A percentile compares a stretch with the other conserved stretches of the same genome.
Conservation (phyloP, 2,113 vertebrate genomes). For the Ciconia stormi region DNA sequence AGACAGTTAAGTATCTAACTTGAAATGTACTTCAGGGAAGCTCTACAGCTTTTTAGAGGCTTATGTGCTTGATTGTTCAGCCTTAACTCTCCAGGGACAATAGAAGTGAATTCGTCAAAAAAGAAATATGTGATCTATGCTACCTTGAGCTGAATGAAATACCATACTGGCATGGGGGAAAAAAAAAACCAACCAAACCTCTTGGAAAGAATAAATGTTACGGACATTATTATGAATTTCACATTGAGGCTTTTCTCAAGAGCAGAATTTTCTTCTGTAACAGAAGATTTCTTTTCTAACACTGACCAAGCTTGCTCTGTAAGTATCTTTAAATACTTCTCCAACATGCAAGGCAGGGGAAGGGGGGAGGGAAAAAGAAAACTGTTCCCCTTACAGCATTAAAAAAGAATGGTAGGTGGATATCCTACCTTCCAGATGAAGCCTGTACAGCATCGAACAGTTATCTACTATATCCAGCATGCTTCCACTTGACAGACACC, state of each 20-base stretch:
- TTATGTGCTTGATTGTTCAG: not conserved
- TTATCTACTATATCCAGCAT: constrained; percentile 89
- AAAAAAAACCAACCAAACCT: not conserved
- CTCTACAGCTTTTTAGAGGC: not conserved
- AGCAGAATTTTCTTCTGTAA: not conserved
- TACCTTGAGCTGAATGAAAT: not conserved
- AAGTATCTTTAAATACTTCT: not conserved
- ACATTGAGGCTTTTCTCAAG: not conserved
- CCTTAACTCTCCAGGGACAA: not conserved
- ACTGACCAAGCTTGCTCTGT: not conserved
- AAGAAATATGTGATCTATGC: not conserved
- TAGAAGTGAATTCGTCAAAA: not conserved
- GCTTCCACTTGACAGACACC: constrained; percentile 65
- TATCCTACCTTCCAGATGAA: constrained; percentile 89
- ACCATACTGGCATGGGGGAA: not conserved
- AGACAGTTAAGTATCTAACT: not conserved
- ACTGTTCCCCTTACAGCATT: not conserved
- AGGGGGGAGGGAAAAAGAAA: not conserved
- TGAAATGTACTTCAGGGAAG: not conserved
- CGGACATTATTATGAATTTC: not conserved
- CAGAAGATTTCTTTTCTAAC: not conserved
- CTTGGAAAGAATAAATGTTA: not conserved
- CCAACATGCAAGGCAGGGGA: not conserved
- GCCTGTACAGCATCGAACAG: constrained; percentile 87
- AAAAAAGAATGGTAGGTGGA: not conserved